Conservation (phyloP, 2,888 invertebrate species). For the Conus canariensis region DNA sequence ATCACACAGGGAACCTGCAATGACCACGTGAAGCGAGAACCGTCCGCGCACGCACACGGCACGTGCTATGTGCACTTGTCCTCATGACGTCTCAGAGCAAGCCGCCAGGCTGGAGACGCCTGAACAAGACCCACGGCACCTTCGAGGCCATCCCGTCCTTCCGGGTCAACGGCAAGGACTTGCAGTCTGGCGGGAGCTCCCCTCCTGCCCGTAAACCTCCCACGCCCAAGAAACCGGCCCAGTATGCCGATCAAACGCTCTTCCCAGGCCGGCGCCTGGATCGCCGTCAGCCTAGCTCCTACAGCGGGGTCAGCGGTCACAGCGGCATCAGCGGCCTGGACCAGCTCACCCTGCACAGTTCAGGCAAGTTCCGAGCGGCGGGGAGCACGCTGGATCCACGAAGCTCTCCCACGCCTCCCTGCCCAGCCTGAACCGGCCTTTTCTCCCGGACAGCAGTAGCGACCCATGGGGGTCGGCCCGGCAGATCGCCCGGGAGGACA, state of each 20-base stretch:
- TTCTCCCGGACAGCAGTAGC: background rate
- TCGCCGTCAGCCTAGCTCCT: slow-evolving; percentile 23
- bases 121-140: background rate
- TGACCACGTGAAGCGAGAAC: background rate
- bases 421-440: background rate
- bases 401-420: slow-evolving; percentile 23
- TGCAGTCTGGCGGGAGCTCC: background rate
- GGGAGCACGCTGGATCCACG: slow-evolving; percentile 21
- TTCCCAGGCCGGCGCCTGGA: slow-evolving; percentile 42
- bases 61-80: background rate
- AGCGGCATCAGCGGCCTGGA: slow-evolving; percentile 33
- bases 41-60: background rate
- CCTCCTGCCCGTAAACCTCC: background rate
- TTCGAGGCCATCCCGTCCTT: slow-evolving; percentile 23
- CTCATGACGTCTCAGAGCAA: slow-evolving; percentile 20
- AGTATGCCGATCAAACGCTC: slow-evolving; percentile 33
- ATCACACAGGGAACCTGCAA: background rate
- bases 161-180: slow-evolving; percentile 21
- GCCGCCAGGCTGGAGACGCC: background rate
- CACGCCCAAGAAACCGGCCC: slow-evolving; percentile 28
- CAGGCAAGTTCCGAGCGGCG: background rate
- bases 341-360: slow-evolving; percentile 29
- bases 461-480: slow-evolving; percentile 18
- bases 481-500: slow-evolving; percentile 20
- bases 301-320: slow-evolving; percentile 39